Evolutionary conservation across 2,113 vertebrate species (phyloP).

Genomic region (Plecotus auritus): DNA sequence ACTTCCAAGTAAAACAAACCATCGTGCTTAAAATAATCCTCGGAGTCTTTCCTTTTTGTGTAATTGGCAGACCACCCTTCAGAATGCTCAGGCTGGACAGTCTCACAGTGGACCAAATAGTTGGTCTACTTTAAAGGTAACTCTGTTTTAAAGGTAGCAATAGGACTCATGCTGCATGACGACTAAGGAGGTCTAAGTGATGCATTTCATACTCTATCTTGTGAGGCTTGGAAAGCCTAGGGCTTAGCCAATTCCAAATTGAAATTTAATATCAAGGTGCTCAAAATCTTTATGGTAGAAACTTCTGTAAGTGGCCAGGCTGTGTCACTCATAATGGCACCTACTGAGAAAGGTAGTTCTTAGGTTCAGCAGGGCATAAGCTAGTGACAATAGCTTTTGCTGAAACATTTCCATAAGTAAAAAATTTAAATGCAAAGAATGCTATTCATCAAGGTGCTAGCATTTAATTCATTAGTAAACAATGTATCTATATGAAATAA

Average conservation of each 20-base stretch:
- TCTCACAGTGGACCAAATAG: background rate
- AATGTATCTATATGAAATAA: background rate
- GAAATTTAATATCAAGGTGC: background rate
- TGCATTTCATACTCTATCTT: background rate
- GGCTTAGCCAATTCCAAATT: background rate
- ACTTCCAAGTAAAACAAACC: slow-evolving; percentile 38
- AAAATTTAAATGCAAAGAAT: slow-evolving; percentile 29
- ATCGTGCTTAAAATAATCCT: slow-evolving; percentile 42
- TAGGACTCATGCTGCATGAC: background rate
- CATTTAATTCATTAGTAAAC: background rate
- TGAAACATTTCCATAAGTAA: slow-evolving; percentile 5
- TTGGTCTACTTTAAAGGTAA: background rate
- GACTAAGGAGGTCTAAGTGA: background rate
- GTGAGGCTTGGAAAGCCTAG: background rate
- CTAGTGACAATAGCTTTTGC: background rate
- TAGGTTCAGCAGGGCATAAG: background rate
- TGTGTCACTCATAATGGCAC: background rate
- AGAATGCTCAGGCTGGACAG: background rate
- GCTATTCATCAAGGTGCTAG: slow-evolving; percentile 5
- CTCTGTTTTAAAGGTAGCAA: background rate
- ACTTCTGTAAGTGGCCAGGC: background rate
- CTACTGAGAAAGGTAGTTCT: background rate
- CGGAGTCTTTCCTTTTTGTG: background rate
- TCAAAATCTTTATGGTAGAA: background rate
- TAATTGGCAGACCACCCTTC: background rate